Evolutionary conservation across 2,888 invertebrate genomes (phyloP).

Genomic region (Pollenia griseotomentosa): DNA sequence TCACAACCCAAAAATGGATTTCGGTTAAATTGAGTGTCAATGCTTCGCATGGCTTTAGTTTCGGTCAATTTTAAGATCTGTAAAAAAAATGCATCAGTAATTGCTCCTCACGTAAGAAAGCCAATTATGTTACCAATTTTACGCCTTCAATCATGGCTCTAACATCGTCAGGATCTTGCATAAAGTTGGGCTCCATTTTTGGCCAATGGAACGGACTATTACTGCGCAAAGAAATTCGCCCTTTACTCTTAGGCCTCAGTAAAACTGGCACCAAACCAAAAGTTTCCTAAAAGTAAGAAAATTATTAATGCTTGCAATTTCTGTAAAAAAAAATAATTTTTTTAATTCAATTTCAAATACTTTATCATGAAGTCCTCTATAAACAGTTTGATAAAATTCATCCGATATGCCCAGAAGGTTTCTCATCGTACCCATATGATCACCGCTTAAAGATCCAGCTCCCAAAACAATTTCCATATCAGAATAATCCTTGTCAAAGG

Average conservation of each 20-base stretch:
- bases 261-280: conserved; percentile 91
- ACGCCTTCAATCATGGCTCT: conserved; percentile 90
- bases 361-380: conserved; percentile 79
- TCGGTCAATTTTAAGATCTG: conserved; percentile 86
- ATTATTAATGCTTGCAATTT: background rate
- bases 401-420: conserved; percentile 86
- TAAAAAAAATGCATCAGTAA: conserved; percentile 63
- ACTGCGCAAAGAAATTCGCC: conserved; percentile 89
- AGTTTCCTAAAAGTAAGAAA: conserved; percentile 81
- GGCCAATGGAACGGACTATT: conserved; percentile 91
- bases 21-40: conserved; percentile 85
- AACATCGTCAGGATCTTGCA: conserved; percentile 89
- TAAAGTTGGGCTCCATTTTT: conserved; percentile 92
- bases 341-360: conserved; percentile 60
- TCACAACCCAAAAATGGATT: conserved; percentile 89
- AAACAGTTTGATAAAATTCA: conserved; percentile 84
- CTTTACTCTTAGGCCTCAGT: conserved; percentile 90
- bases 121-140: conserved; percentile 86
- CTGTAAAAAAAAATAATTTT: too few relatives aligned
- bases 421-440: conserved; percentile 88
- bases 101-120: background rate
- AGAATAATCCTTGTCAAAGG: conserved; percentile 86
- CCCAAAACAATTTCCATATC: conserved; percentile 93
- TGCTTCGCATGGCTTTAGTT: conserved; percentile 85
- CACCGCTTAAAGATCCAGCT: conserved; percentile 90